Conservation (phyloP, 2,113 vertebrate genomes). For the Lynx canadensis region DNA sequence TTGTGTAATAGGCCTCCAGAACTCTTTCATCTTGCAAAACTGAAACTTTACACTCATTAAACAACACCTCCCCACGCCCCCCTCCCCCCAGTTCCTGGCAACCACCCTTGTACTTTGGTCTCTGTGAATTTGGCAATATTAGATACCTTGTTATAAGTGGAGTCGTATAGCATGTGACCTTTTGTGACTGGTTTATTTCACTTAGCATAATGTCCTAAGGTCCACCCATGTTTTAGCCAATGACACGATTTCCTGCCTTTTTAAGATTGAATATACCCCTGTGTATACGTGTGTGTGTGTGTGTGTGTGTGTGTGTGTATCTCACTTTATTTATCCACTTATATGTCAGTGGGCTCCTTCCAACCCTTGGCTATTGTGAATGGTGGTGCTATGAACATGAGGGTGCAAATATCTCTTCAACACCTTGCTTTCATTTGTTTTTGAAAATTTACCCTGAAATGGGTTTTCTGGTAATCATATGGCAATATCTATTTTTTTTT, state of each 20-base stretch:
- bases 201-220: neutral
- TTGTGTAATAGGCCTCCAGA: neutral
- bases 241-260: neutral
- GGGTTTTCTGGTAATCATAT: neutral
- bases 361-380: neutral
- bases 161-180: neutral
- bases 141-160: neutral
- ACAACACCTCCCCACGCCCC: neutral
- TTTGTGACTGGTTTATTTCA: neutral
- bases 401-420: neutral
- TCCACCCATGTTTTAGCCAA: neutral
- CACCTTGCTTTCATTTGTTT: neutral
- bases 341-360: neutral
- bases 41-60: neutral
- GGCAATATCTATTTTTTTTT: neutral
- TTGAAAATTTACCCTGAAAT: neutral
- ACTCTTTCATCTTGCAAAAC: neutral
- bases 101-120: neutral
- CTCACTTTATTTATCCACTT: neutral
- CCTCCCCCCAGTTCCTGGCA: neutral
- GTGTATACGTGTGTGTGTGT: neutral
- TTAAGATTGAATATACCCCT: neutral
- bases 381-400: neutral
- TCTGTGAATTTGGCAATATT: neutral
- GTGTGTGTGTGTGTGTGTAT: neutral